phyloP scores from a whole-genome alignment of 2,797 vertebrate species.

The Neosalanx taihuensis region DNA sequence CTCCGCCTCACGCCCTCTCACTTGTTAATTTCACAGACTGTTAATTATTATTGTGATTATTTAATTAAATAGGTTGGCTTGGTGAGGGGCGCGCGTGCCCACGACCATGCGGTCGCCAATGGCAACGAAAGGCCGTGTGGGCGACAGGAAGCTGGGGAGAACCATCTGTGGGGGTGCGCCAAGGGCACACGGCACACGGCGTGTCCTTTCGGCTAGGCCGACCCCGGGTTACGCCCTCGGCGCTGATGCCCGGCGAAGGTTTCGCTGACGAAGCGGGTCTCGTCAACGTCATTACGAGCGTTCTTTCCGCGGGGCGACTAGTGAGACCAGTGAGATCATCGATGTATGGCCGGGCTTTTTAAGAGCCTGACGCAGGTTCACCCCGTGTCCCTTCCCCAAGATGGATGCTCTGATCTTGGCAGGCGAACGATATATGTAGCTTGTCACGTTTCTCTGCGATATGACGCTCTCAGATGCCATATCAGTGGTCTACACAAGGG shows the following conservation, averaged over 20 bases:
- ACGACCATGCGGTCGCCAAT: conserved; percentile 42
- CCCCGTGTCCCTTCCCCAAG: conserved; percentile 26
- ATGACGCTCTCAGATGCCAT: no score
- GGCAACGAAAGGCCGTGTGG: conserved; percentile 31
- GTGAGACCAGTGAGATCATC: conserved; percentile 31
- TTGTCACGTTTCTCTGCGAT: background rate
- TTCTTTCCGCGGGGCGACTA: conserved; percentile 75
- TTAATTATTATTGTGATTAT: conserved; percentile 66
- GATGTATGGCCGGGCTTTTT: conserved; percentile 21
- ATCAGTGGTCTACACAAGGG: no score
- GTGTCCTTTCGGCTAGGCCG: conserved; percentile 71
- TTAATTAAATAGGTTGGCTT: conserved; percentile 55
- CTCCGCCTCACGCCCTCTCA: conserved; percentile 41
- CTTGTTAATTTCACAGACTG: conserved; percentile 67
- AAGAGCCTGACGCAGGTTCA: conserved; percentile 17
- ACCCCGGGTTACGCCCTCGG: conserved; percentile 66
- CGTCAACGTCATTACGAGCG: conserved; percentile 75
- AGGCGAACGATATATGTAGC: background rate
- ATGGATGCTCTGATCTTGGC: conserved; percentile 8
- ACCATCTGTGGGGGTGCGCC: conserved; percentile 36
- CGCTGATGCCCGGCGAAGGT: conserved; percentile 79
- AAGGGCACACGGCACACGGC: conserved; percentile 18
- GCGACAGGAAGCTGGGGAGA: conserved; percentile 36
- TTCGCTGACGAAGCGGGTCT: conserved; percentile 80
- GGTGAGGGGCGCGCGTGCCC: conserved; percentile 19